These are phyloP conservation scores for Cyclargus thomasi DNA, from an alignment of 1,140 invertebrate genomes.

Conservation along the genomic window DNA sequence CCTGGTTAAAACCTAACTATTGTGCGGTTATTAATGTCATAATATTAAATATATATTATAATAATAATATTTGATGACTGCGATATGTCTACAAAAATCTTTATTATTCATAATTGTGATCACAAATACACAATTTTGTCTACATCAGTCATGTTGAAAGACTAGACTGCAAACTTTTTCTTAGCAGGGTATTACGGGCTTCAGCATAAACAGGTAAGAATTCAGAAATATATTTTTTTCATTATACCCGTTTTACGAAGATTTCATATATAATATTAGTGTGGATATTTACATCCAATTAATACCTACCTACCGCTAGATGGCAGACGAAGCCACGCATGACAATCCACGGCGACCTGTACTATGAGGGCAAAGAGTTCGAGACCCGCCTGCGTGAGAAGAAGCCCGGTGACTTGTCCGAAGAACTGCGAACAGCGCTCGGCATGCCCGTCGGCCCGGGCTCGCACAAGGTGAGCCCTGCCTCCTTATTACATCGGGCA, in stretches of 20 bases:
- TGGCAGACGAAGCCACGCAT: slow-evolving; percentile 99
- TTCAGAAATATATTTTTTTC: too few species aligned
- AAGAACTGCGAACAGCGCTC: slow-evolving; percentile 95
- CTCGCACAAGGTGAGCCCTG: slow-evolving; percentile 50
- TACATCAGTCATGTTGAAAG: slow-evolving; percentile 35
- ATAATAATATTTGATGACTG: too few species aligned
- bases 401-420: slow-evolving; percentile 97
- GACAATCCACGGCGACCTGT: slow-evolving; percentile 99
- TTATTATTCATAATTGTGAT: slow-evolving; percentile 30
- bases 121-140: slow-evolving; percentile 22
- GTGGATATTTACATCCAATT: too few species aligned
- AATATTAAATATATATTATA: too few species aligned
- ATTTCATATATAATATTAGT: too few species aligned
- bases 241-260: too few species aligned
- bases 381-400: slow-evolving; percentile 98
- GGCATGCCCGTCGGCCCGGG: slow-evolving; percentile 98
- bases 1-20: too few species aligned
- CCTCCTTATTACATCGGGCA: too few species aligned
- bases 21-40: too few species aligned
- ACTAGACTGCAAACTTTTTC: slow-evolving; percentile 21
- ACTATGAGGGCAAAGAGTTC: slow-evolving; percentile 99
- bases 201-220: slow-evolving; percentile 2
- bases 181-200: not conserved
- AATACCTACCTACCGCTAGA: slow-evolving; percentile 71
- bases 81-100: too few species aligned